Percentiles rank a stretch among this genome's conserved stretches.
phyloP scores from a whole-genome alignment of 2,113 vertebrate species.

The Protobothrops mucrosquamatus region DNA sequence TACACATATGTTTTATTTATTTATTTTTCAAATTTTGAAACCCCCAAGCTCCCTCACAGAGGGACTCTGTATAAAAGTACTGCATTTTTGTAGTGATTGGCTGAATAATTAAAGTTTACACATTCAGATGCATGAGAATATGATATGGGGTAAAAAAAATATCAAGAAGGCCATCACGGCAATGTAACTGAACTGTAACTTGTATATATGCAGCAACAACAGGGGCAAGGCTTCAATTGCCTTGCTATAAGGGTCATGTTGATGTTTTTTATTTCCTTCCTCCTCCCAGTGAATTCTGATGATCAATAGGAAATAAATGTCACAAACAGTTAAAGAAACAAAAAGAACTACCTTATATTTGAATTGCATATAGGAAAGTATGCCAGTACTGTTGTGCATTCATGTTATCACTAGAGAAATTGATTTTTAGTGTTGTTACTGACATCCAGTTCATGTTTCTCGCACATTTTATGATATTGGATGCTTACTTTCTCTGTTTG shows the following conservation, averaged over 20 bases:
- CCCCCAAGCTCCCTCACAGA: too few relatives aligned
- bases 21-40: not conserved
- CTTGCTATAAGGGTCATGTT: not conserved
- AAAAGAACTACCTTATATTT: not conserved
- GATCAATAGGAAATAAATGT: not conserved
- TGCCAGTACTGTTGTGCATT: not conserved
- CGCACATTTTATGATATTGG: not conserved
- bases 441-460: not conserved
- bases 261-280: not conserved
- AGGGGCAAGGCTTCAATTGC: not conserved
- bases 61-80: not conserved
- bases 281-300: not conserved
- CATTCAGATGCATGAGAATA: not conserved
- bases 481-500: not conserved
- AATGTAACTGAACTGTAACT: not conserved
- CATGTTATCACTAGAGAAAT: not conserved
- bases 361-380: not conserved
- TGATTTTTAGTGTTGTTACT: not conserved
- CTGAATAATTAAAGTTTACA: not conserved
- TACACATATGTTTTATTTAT: not conserved
- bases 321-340: not conserved
- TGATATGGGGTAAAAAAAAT: not conserved
- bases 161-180: not conserved
- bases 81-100: constrained; percentile 1
- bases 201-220: not conserved